Percentiles rank a stretch among this genome's conserved stretches.
Conservation (phyloP, 2,797 vertebrate genomes). For the Glyptemys insculpta region DNA sequence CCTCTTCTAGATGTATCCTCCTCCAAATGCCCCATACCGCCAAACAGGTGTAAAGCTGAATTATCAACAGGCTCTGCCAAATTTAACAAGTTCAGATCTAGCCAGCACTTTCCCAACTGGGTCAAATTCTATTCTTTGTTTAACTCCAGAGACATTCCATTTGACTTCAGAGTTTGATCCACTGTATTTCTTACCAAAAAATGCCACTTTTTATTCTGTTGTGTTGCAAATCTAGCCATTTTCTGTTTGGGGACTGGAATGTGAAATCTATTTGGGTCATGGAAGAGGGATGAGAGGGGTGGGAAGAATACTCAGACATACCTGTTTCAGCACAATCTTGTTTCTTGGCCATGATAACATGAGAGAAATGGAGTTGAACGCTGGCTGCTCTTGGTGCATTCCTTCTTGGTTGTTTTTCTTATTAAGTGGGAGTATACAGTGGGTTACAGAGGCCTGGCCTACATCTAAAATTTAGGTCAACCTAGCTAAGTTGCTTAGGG, state of each 20-base stretch:
- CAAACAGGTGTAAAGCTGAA: not conserved
- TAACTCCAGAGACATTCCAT: not conserved
- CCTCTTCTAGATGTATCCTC: not conserved
- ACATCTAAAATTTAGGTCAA: not conserved
- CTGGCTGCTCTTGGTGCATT: not conserved
- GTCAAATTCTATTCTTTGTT: not conserved
- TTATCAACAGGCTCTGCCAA: constrained; percentile 1
- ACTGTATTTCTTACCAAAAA: not conserved
- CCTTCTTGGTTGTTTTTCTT: not conserved
- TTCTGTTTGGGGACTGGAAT: not conserved
- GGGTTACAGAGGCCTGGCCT: not conserved
- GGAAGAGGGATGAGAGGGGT: not conserved
- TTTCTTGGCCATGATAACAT: accelerated
- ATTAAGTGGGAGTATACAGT: not conserved
- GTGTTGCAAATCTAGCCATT: not conserved
- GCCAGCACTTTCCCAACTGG: not conserved
- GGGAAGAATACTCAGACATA: not conserved
- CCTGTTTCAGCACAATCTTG: not conserved
- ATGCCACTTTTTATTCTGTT: not conserved
- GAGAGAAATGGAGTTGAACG: not conserved
- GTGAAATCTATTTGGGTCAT: not conserved
- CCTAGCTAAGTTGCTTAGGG: not conserved
- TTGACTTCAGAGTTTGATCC: not conserved
- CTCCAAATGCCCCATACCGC: constrained; percentile 14
- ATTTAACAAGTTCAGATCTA: not conserved